Percentiles rank a stretch among this genome's conserved stretches.
phyloP scores from a whole-genome alignment of 92 coral and sea anemone species.

The Heteractis magnifica region DNA sequence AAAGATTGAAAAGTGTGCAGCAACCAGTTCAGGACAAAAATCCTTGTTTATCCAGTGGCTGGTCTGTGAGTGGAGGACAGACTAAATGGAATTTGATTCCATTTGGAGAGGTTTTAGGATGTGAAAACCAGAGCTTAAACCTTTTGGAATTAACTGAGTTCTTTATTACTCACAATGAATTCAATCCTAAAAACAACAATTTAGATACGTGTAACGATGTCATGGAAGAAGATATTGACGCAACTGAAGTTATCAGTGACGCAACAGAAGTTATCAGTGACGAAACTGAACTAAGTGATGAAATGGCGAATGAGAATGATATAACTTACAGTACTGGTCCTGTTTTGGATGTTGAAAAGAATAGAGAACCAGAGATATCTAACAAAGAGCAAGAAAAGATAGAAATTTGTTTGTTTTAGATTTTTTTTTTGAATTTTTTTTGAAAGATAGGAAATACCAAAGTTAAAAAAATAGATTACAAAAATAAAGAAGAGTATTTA shows the following conservation, averaged over 20 bases:
- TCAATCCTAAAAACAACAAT: no score
- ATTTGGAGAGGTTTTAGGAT: slow-evolving; percentile 68
- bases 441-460: not conserved
- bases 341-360: not conserved
- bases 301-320: not conserved
- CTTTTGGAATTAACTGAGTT: slow-evolving; percentile 21
- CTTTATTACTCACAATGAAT: not conserved
- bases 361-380: not conserved
- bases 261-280: not conserved
- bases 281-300: not conserved
- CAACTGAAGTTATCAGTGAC: not conserved
- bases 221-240: not conserved
- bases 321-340: not conserved
- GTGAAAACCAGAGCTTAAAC: slow-evolving; percentile 20
- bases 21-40: not conserved
- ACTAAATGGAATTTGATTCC: slow-evolving; percentile 76
- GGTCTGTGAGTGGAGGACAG: slow-evolving; percentile 44
- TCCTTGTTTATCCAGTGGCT: not conserved
- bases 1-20: not conserved
- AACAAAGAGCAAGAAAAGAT: not conserved
- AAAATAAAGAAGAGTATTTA: not conserved
- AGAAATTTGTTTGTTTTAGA: slow-evolving; percentile 24
- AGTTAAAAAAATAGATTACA: not conserved
- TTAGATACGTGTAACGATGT: not conserved
- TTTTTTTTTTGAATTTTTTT: not conserved